Conservation (phyloP, 2,797 vertebrate species). For the Natrix natrix region DNA sequence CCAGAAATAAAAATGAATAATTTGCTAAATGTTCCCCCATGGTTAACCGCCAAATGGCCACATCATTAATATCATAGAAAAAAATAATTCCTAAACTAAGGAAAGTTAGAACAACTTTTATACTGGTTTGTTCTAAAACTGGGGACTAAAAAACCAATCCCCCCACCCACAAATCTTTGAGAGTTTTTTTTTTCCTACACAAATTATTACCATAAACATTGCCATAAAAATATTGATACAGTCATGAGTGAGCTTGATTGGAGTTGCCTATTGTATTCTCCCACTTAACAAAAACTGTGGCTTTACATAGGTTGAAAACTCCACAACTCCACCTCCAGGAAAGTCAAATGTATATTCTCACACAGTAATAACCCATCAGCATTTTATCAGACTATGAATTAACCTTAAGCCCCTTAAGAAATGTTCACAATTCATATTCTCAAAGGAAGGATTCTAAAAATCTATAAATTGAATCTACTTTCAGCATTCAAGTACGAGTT, state of each 20-base stretch:
- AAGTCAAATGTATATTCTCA: neutral
- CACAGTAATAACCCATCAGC: conserved; percentile 1
- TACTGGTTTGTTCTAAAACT: neutral
- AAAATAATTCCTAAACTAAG: neutral
- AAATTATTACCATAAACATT: neutral
- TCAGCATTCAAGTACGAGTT: neutral
- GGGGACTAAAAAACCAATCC: neutral
- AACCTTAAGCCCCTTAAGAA: conserved; percentile 40
- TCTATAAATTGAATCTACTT: conserved; percentile 10
- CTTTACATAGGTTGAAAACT: conserved; percentile 4
- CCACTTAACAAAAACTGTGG: neutral
- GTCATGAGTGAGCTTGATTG: neutral
- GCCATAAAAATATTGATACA: neutral
- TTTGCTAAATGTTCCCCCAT: neutral
- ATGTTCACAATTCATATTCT: conserved; percentile 34
- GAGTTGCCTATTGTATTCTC: neutral
- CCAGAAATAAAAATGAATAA: neutral
- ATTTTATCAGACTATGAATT: conserved; percentile 35
- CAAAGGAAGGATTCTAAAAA: conserved; percentile 9
- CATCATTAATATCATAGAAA: neutral
- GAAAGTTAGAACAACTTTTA: neutral
- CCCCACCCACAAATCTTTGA: neutral
- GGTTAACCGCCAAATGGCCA: neutral
- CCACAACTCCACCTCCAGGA: conserved; percentile 2
- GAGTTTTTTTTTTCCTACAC: neutral